Evolutionary conservation across 2,113 vertebrate genomes (phyloP), one percentile per base, ranked within the genome.

Genomic region (Saiga tatarica): DNA sequence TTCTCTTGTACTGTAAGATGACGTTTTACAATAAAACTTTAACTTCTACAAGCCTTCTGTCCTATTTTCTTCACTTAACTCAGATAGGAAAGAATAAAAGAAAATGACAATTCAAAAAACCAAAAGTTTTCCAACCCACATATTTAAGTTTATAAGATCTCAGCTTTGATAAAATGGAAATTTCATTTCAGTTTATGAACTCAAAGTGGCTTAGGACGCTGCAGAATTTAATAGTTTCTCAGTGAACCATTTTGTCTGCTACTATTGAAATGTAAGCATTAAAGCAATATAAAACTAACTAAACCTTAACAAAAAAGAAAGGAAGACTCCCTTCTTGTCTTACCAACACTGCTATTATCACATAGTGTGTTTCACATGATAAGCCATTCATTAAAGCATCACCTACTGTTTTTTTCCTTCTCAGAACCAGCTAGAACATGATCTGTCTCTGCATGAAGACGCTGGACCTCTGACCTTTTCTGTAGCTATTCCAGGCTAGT

Each of bases 321-420:
- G 96, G 45, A 91, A 53, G 28, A 74, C 96, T 98, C 98, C 98
- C 98, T 98, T 98, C 98, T 98, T 99, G 93, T 98, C 98, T 98
- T 98, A 98, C 97, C 98, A 99, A 98, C 98, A 98, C 98, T 99
- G 98, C 98, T 99, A 99, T 99, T 99, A 99, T 99, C 98, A 99
- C 99, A 99, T 98, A 98, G 98, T 99, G 99, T 99, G 99, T 99
- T 99, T 98, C 99, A 98, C 99, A 99, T 99, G 99, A 99, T 99
- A 99, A 99, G 98, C 99, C 99, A 99, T 99, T 99, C 99, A 99
- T 99, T 99, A 99, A 99, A 99, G 99, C 98, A 98, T 99, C 99
- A 99, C 99, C 99, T 99, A 99, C 99, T 99, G 99, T 93, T 99
- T 99, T 99, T 99, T 99, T 98, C 98, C 98, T 99, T 98, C 98